phyloP scores from a whole-genome alignment of 2,888 invertebrate species.

The Synanthedon tipuliformis region DNA sequence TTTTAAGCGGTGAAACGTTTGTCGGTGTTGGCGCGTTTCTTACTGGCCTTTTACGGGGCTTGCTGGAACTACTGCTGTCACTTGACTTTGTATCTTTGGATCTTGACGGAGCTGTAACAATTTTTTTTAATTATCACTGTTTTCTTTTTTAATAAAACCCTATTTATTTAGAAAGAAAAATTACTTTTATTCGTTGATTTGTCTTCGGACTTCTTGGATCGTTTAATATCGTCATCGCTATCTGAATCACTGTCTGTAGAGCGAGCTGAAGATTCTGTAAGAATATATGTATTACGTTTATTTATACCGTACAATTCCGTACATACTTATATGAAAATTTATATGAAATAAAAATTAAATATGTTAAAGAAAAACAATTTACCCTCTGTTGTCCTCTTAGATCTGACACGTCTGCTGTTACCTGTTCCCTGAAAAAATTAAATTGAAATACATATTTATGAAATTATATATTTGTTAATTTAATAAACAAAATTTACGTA shows the following conservation, averaged over 20 bases:
- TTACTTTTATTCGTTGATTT: constrained; percentile 45
- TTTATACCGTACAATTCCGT: background rate
- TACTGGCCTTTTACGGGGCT: constrained; percentile 50
- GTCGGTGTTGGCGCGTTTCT: constrained; percentile 43
- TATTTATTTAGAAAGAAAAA: constrained; percentile 4
- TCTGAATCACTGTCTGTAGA: constrained; percentile 66
- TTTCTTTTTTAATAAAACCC: background rate
- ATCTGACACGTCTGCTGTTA: constrained; percentile 45
- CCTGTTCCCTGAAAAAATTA: constrained; percentile 57
- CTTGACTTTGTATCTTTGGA: constrained; percentile 53
- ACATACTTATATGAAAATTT: background rate
- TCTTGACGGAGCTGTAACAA: constrained; percentile 34
- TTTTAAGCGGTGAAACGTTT: constrained; percentile 44
- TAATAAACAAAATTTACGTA: no score
- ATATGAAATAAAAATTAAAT: background rate
- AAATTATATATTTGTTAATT: no score
- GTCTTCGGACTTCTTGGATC: constrained; percentile 51
- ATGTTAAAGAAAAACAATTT: constrained; percentile 4
- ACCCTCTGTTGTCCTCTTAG: constrained; percentile 52
- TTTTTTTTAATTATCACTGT: background rate
- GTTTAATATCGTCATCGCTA: constrained; percentile 58
- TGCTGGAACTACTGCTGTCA: constrained; percentile 52
- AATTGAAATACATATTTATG: constrained; percentile 1
- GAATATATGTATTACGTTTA: constrained; percentile 1
- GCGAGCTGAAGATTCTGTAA: constrained; percentile 49